Base-by-base conservation (phyloP, 2,797 vertebrate genomes). In the Eospalax fontanierii region DNA sequence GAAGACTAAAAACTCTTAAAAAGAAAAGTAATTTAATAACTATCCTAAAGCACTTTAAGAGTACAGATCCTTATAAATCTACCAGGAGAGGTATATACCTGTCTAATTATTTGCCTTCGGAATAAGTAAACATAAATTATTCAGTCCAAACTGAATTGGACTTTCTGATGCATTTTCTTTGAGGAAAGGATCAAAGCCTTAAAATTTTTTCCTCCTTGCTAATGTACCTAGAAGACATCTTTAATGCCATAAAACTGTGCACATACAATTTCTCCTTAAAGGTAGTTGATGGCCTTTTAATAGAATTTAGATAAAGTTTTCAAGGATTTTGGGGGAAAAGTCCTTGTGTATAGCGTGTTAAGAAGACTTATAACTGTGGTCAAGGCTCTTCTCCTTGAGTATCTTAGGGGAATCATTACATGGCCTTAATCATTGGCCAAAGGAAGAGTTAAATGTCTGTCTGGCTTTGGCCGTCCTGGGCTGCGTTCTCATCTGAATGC, bases 401-500 rank as follows among this genome's bases (percentile, higher is more conserved):
- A 43, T 70, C 24, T 57, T 59, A 54, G 35, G 35, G 85, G 30
- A 24, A 91, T 1, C 10, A 2, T 40, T n/a, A 4, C 28, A 0
- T 70, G 61, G 57, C 35, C 59, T 65, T 50, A 93, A 83, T 83
- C 46, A 24, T 54, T 96, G 80, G 76, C 54, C 65, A 73, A 18
- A 84, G 61, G 66, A 87, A 96, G 95, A 89, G 82, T 93, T 97
- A 94, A 76, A 82, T 73, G 19, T 75, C 95, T 96, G 66, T 66
- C 43, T 95, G 90, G 88, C 28, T 96, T 94, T 95, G 95, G 74
- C 59, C 92, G 81, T 24, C 65, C 68, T 63, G 40, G 46, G 5
- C 35, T 82, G 16, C 54, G 54, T 96, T 43, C 84, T 97, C 35
- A 65, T 85, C 65, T 91, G 73, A 93, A 93, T 97, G 88, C 87